Evolutionary conservation across 2,113 vertebrate species (phyloP).

Genomic region (Semnornis frantzii): DNA sequence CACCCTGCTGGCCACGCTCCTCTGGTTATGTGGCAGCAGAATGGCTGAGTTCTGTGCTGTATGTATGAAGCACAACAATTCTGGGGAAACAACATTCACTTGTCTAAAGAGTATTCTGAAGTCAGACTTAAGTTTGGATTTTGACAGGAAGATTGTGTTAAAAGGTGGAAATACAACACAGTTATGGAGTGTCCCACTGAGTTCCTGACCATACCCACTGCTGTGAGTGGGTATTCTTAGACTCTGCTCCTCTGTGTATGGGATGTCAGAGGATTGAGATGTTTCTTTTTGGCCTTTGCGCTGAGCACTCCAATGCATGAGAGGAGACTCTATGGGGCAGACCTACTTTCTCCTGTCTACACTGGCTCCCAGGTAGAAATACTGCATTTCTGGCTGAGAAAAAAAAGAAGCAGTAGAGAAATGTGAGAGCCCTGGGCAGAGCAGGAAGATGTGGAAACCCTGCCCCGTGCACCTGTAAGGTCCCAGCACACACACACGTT

Average conservation of each 20-base stretch:
- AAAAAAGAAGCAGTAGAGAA: background rate
- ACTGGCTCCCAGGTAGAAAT: background rate
- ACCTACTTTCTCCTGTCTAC: background rate
- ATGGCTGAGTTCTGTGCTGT: background rate
- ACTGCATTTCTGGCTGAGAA: background rate
- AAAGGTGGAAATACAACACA: rapidly evolving
- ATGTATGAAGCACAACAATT: background rate
- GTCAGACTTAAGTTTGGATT: background rate
- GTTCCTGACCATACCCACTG: rapidly evolving
- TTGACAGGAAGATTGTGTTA: background rate
- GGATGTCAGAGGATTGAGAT: background rate
- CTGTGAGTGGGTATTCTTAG: background rate
- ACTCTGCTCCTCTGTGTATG: rapidly evolving
- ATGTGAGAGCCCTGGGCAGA: background rate
- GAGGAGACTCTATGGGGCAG: background rate
- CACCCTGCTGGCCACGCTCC: too few relatives aligned
- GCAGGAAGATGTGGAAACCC: background rate
- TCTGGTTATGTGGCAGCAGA: background rate
- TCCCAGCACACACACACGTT: too few relatives aligned
- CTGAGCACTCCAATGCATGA: background rate
- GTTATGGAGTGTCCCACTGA: background rate
- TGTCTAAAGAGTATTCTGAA: background rate
- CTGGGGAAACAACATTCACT: background rate
- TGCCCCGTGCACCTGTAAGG: rapidly evolving
- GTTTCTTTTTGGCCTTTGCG: background rate